Percentiles rank a stretch among this genome's conserved stretches.
phyloP scores from a whole-genome alignment of 2,113 vertebrate species.

The Cyprinodon brontotheroides region DNA sequence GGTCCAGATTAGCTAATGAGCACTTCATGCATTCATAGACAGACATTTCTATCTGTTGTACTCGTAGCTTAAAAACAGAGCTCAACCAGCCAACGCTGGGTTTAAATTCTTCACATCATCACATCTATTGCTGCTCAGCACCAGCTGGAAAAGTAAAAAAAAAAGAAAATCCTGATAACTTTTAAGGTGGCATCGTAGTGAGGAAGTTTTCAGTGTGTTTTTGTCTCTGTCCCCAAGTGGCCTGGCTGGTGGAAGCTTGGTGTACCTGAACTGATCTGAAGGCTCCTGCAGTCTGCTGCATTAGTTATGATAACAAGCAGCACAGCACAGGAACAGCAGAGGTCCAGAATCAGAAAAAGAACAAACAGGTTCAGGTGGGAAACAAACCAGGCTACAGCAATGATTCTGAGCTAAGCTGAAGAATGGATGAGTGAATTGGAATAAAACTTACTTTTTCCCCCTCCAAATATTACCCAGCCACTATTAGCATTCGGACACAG shows the following conservation, averaged over 20 bases:
- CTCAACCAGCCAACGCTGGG: not conserved
- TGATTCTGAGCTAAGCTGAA: conserved; percentile 5
- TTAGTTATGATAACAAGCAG: not conserved
- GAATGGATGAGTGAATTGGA: not conserved
- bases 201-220: not conserved
- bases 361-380: not conserved
- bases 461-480: too few relatives aligned
- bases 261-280: not conserved
- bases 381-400: not conserved
- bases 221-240: not conserved
- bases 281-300: not conserved
- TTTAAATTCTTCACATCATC: conserved; percentile 14
- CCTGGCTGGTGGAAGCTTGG: not conserved
- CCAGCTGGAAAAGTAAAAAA: conserved; percentile 7
- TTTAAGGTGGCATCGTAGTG: not conserved
- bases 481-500: not conserved
- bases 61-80: conserved; percentile 1
- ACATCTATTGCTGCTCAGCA: conserved; percentile 10
- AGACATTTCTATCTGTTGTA: conserved; percentile 1
- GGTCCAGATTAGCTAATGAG: not conserved
- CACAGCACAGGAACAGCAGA: not conserved
- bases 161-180: conserved; percentile 7
- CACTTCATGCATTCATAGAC: not conserved
- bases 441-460: not conserved
- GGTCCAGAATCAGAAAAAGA: not conserved